Evolutionary conservation across 2,797 vertebrate genomes (phyloP), one percentile per base, ranked within the genome.

Genomic region (Buceros bicornis): DNA sequence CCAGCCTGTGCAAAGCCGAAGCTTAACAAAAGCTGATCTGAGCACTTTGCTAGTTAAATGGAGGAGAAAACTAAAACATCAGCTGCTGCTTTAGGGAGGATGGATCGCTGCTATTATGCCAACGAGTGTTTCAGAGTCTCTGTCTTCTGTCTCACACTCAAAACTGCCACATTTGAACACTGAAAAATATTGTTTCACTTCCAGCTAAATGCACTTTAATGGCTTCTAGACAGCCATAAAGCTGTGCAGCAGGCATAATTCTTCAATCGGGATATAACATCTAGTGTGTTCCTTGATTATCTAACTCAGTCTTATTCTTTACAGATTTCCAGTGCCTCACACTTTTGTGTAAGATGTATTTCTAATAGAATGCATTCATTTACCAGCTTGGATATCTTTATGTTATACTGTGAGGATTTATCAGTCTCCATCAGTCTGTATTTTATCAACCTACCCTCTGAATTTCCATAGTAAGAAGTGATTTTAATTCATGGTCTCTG

Each of bases 151-250:
- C 93, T 89, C 85, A 81, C 72, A 87, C 83, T 92, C 92, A 93
- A 94, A 96, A 60, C 87, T 94, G 93, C 78, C 96, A 97, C 81
- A 62, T 95, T 87, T 95, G 85, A 96, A 87, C 94, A 90, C 54
- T 96, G 85, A 94, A 96, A 97, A 97, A 96, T 95, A 90, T 67
- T 93, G 91, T 94, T 94, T 96, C 86, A 93, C 92, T 94, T 93
- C 80, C 85, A 95, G 93, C 86, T 94, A 91, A 96, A 95, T 84
- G 87, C 60, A 57, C 43, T 92, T 87, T 90, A 91, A 95, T 88
- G 77, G 70, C 60, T 97, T 94, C 77, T 53, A 93, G 89, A 90
- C 77, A 92, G 77, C 86, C 13, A 0, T 90, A 95, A 96, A 96
- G 37, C 80, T 94, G 78, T 95, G 88, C 74, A 95, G 84, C 89